These are phyloP conservation scores for Chroicocephalus ridibundus DNA, from an alignment of 2,113 vertebrate species.

Conservation along the genomic window DNA sequence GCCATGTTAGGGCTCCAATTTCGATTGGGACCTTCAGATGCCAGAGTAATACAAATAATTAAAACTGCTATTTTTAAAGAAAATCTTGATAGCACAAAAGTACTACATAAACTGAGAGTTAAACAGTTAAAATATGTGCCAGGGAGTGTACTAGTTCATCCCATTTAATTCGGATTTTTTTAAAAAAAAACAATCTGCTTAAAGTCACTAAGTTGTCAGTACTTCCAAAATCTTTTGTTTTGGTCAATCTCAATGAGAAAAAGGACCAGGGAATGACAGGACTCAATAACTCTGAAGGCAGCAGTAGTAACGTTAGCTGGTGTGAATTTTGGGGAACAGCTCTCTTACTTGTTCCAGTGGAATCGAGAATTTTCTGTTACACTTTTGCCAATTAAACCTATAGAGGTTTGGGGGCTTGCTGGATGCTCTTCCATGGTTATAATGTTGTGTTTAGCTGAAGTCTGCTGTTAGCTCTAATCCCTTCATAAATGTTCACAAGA, in stretches of 20 bases:
- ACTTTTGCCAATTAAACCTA: background rate
- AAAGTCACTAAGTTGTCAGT: background rate
- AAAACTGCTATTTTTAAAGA: background rate
- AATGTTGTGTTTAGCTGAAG: background rate
- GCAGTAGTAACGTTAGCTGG: background rate
- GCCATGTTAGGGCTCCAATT: background rate
- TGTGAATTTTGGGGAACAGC: background rate
- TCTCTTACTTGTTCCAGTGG: background rate
- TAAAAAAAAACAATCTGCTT: background rate
- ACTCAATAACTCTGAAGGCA: background rate
- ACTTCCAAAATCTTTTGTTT: background rate
- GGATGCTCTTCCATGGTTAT: background rate
- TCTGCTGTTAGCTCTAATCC: background rate
- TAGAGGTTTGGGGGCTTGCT: background rate
- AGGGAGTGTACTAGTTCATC: background rate
- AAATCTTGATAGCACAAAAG: background rate
- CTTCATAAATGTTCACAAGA: background rate
- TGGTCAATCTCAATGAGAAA: background rate
- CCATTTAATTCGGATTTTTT: background rate
- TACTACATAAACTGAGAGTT: background rate
- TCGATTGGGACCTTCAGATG: background rate
- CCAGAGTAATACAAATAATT: background rate
- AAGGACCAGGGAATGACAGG: background rate
- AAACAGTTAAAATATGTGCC: background rate
- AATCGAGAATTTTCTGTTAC: background rate